Percentiles rank a stretch among this genome's conserved stretches.
Evolutionary conservation across 1,140 invertebrate species (phyloP).

Genomic region (Globodera rostochiensis): DNA sequence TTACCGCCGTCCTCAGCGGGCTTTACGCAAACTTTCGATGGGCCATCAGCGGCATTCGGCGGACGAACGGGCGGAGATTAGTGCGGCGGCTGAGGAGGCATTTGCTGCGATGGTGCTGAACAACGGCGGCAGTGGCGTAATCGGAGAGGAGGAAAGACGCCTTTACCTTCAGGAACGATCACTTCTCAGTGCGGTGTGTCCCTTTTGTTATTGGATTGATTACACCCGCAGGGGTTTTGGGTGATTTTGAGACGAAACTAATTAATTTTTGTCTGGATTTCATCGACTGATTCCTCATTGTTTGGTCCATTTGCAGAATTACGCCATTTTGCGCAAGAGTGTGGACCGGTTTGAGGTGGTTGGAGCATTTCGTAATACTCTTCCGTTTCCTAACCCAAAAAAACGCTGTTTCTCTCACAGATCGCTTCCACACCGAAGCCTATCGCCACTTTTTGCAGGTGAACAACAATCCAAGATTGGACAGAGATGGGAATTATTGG

Average conservation of each 20-base stretch:
- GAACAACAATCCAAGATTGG: neutral
- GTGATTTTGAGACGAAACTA: neutral
- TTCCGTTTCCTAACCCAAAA: neutral
- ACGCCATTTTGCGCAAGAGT: conserved; percentile 49
- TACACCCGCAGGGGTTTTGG: conserved; percentile 17
- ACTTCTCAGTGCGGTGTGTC: conserved; percentile 38
- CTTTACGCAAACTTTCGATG: conserved; percentile 25
- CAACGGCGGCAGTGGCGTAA: neutral
- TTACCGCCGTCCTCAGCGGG: conserved; percentile 35
- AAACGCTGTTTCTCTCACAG: conserved; percentile 21
- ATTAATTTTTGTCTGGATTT: neutral
- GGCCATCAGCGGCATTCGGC: conserved; percentile 27
- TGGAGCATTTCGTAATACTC: conserved; percentile 47
- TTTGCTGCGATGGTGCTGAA: conserved; percentile 31
- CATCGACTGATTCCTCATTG: conserved; percentile 6
- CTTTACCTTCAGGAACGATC: conserved; percentile 48
- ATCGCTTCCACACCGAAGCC: conserved; percentile 40
- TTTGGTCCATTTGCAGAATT: conserved; percentile 44
- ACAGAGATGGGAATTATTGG: neutral
- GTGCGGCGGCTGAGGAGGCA: conserved; percentile 34
- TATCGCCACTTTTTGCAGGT: conserved; percentile 40
- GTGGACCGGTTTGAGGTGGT: conserved; percentile 48
- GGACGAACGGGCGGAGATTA: conserved; percentile 16
- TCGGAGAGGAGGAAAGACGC: conserved; percentile 8
- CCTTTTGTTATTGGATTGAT: neutral